phyloP scores from a whole-genome alignment of 1,140 invertebrate genomes.

The Aphaenogaster ashmeadi region DNA sequence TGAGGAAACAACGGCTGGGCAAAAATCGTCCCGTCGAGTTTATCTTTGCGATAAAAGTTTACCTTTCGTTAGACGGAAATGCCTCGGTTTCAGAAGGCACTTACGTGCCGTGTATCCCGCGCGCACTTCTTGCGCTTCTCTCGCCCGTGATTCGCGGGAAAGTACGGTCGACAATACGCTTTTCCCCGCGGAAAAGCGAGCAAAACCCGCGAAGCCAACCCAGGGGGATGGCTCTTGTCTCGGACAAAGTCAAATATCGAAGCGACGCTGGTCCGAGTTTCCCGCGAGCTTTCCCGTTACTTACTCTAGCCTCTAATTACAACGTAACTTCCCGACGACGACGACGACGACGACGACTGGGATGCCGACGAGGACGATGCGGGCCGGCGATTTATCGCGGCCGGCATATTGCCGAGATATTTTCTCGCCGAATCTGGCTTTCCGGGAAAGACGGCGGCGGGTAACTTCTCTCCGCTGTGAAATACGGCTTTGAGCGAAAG shows the following conservation, averaged over 20 bases:
- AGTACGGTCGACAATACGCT: conserved; percentile 56
- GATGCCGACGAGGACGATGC: conserved; percentile 32
- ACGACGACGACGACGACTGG: conserved; percentile 21
- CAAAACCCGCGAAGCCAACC: conserved; percentile 42
- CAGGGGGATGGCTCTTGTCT: conserved; percentile 33
- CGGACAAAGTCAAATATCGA: conserved; percentile 60
- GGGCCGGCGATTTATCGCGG: conserved; percentile 54
- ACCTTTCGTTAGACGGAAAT: conserved; percentile 82
- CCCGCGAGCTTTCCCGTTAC: not conserved
- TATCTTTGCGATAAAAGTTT: conserved; percentile 81
- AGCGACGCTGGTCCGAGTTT: conserved; percentile 29
- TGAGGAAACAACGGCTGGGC: conserved; percentile 51
- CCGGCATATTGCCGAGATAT: conserved; percentile 62
- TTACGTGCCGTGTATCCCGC: conserved; percentile 68
- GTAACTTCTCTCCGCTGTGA: conserved; percentile 45
- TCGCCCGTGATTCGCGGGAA: conserved; percentile 71
- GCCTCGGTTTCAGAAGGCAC: conserved; percentile 77
- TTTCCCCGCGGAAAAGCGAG: conserved; percentile 49
- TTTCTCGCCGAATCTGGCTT: conserved; percentile 62
- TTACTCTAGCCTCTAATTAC: conserved; percentile 43
- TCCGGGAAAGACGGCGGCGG: not conserved
- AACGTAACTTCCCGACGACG: conserved; percentile 43
- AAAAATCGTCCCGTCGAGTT: conserved; percentile 75
- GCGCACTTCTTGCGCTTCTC: conserved; percentile 58
- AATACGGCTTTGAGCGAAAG: conserved; percentile 55